Evolutionary conservation across 2,888 invertebrate species (phyloP).

Genomic region (Xylota sylvarum): DNA sequence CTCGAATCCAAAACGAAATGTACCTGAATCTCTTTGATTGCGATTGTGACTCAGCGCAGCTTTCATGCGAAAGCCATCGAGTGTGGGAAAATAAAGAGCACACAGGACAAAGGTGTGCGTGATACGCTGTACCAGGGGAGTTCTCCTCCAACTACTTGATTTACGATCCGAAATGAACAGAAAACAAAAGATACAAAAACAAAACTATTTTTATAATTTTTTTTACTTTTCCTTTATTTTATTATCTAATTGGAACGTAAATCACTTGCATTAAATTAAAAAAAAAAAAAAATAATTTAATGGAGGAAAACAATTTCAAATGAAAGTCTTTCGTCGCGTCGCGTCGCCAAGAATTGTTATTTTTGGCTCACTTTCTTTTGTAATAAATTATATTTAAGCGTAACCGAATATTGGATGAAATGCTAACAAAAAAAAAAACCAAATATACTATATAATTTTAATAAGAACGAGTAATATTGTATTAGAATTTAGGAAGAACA

Average conservation of each 20-base stretch:
- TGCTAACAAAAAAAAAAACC: neutral
- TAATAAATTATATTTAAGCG: slow-evolving; percentile 56
- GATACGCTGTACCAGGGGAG: neutral
- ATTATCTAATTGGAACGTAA: slow-evolving; percentile 54
- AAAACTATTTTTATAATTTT: slow-evolving; percentile 26
- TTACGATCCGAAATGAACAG: slow-evolving; percentile 6
- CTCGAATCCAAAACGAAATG: neutral
- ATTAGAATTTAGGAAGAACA: neutral
- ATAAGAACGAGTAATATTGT: neutral
- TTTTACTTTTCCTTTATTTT: neutral
- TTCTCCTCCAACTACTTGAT: slow-evolving; percentile 7
- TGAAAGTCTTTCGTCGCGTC: slow-evolving; percentile 33
- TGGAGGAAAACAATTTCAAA: slow-evolving; percentile 30
- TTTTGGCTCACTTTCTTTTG: slow-evolving; percentile 37
- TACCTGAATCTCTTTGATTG: slow-evolving; percentile 22
- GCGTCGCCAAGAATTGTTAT: slow-evolving; percentile 35
- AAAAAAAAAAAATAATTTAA: slow-evolving; percentile 18
- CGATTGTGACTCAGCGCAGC: slow-evolving; percentile 31
- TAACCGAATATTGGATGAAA: neutral
- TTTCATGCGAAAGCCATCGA: slow-evolving; percentile 24
- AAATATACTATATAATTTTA: neutral
- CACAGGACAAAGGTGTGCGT: slow-evolving; percentile 17
- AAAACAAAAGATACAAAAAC: slow-evolving; percentile 21
- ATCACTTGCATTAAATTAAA: slow-evolving; percentile 57
- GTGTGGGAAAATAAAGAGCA: slow-evolving; percentile 19